Conservation (phyloP, 2,888 invertebrate species). For the Himalopsyche tibetana region DNA sequence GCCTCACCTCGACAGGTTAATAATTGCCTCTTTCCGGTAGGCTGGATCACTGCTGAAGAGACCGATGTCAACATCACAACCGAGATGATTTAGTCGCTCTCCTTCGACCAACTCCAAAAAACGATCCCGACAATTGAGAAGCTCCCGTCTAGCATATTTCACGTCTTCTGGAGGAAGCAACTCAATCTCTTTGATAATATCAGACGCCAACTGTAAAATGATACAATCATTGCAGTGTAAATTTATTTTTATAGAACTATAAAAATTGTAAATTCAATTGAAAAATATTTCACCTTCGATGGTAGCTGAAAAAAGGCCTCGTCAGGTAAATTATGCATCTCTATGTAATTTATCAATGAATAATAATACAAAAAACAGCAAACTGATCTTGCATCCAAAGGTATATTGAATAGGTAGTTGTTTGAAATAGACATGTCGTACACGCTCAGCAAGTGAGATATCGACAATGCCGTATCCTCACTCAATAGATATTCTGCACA, state of each 20-base stretch:
- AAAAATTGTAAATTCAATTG: no score
- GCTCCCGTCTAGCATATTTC: slow-evolving; percentile 46
- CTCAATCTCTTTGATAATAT: slow-evolving; percentile 53
- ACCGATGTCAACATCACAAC: slow-evolving; percentile 60
- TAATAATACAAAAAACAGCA: slow-evolving; percentile 61
- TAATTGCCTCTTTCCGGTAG: slow-evolving; percentile 57
- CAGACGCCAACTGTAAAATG: slow-evolving; percentile 55
- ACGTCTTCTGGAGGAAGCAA: slow-evolving; percentile 37
- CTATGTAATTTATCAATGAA: slow-evolving; percentile 59
- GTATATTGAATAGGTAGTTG: slow-evolving; percentile 67
- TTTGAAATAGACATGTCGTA: slow-evolving; percentile 67
- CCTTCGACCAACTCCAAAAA: slow-evolving; percentile 62
- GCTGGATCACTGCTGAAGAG: slow-evolving; percentile 58
- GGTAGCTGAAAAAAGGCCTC: slow-evolving; percentile 61
- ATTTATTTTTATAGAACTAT: no score
- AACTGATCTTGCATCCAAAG: slow-evolving; percentile 64
- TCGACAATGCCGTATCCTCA: slow-evolving; percentile 75
- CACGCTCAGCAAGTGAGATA: slow-evolving; percentile 75
- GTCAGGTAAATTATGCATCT: slow-evolving; percentile 57
- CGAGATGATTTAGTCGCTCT: slow-evolving; percentile 59
- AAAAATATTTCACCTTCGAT: slow-evolving; percentile 52
- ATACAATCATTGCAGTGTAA: not conserved
- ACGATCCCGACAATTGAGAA: slow-evolving; percentile 56
- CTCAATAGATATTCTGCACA: slow-evolving; percentile 73
- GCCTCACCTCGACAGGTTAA: slow-evolving; percentile 59